These are phyloP conservation scores for Cryptophagus acutangulus DNA, from an alignment of 2,888 invertebrate species.

Conservation along the genomic window DNA sequence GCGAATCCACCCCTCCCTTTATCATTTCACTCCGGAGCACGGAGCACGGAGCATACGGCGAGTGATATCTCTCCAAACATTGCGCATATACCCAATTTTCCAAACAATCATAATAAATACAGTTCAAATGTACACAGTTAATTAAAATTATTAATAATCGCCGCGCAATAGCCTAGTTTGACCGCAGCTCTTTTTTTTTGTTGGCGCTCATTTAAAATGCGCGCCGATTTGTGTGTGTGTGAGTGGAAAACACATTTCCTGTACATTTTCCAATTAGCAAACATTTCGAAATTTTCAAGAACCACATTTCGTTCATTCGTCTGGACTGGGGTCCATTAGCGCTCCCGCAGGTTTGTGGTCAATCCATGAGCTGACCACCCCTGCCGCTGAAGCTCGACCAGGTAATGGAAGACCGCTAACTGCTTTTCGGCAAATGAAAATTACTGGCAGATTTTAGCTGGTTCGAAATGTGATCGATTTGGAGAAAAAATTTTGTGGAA, in stretches of 20 bases:
- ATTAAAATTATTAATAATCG: no score
- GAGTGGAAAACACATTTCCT: no score
- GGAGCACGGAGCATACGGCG: no score
- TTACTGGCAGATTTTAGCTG: slow-evolving; percentile 8
- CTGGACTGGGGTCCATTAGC: slow-evolving; percentile 18
- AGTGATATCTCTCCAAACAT: slow-evolving; percentile 35
- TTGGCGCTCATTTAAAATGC: no score
- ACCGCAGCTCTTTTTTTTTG: no score
- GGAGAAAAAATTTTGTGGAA: no score
- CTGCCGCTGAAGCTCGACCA: slow-evolving; percentile 12
- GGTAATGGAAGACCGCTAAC: slow-evolving; percentile 19
- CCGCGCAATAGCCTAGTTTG: no score
- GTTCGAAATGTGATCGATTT: no score
- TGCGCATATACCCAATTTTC: slow-evolving; percentile 34
- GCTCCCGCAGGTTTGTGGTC: slow-evolving; percentile 21
- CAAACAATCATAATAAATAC: slow-evolving; percentile 30
- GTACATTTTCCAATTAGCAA: no score
- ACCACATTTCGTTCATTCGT: slow-evolving; percentile 2
- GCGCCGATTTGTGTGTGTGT: no score
- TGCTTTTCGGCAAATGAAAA: slow-evolving; percentile 19
- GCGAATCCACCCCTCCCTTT: slow-evolving; percentile 30
- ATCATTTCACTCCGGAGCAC: slow-evolving; percentile 25
- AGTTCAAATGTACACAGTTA: no score
- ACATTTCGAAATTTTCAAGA: slow-evolving; percentile 17
- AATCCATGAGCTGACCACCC: slow-evolving; percentile 18